Evolutionary conservation across 2,797 vertebrate genomes (phyloP).

Genomic region (Parauchenoglanis ngamensis): DNA sequence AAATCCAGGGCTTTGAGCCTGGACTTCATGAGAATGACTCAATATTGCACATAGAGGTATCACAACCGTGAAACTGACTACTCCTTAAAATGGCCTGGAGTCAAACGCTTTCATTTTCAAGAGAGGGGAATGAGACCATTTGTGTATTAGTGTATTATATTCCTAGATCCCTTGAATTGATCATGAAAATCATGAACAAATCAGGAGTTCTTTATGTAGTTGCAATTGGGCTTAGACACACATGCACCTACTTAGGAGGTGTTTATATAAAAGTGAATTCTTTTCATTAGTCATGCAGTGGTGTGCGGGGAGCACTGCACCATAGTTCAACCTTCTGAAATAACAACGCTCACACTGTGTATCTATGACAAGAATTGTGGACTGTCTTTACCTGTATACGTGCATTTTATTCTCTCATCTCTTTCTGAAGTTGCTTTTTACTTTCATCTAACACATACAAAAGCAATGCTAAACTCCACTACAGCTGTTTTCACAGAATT

Average conservation of each 20-base stretch:
- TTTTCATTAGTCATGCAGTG: constrained; percentile 6
- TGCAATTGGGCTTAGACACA: neutral
- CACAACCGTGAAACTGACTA: neutral
- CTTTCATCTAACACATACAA: neutral
- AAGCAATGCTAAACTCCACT: constrained; percentile 6
- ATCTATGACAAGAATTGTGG: neutral
- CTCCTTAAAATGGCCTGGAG: neutral
- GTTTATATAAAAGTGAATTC: constrained; percentile 3
- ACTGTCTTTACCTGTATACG: neutral
- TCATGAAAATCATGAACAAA: neutral
- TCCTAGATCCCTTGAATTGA: neutral
- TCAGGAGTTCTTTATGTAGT: neutral
- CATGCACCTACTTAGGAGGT: neutral
- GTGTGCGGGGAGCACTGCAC: neutral
- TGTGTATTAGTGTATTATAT: neutral
- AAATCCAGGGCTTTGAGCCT: constrained; percentile 3
- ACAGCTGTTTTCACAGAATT: constrained; percentile 75
- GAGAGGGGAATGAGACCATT: neutral
- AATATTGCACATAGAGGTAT: constrained; percentile 1
- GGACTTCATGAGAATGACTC: constrained; percentile 25
- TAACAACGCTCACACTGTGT: neutral
- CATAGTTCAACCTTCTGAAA: neutral
- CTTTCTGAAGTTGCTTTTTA: neutral
- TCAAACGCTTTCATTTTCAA: neutral
- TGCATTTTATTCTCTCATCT: neutral